A percentile compares a stretch with the other conserved stretches of the same genome.
Evolutionary conservation across 2,797 vertebrate species (phyloP).

Genomic region (Garrulus glandarius): DNA sequence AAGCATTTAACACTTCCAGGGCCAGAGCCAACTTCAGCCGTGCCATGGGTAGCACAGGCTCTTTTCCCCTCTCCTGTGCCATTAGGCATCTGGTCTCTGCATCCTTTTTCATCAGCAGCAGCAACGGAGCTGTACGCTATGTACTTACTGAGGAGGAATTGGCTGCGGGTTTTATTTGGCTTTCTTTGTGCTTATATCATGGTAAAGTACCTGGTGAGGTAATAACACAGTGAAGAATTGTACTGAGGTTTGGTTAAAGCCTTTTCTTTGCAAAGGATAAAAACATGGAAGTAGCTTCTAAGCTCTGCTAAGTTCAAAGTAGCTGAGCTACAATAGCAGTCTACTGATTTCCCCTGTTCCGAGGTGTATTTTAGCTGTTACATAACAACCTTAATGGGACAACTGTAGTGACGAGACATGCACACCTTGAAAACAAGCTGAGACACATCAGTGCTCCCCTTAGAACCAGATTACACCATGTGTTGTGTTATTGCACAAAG

Average conservation of each 20-base stretch:
- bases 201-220: neutral
- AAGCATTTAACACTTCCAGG: slow-evolving; percentile 73
- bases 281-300: neutral
- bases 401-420: neutral
- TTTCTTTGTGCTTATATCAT: neutral
- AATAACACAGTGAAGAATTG: neutral
- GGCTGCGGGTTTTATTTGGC: neutral
- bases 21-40: neutral
- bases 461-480: neutral
- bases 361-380: neutral
- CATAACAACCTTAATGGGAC: neutral
- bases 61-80: neutral
- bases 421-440: neutral
- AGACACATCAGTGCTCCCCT: neutral
- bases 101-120: neutral
- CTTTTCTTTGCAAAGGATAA: neutral
- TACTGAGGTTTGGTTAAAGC: neutral
- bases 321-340: neutral
- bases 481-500: neutral
- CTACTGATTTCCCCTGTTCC: neutral
- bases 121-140: accelerated
- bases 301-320: neutral
- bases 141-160: neutral
- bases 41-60: neutral
- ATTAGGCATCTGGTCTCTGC: neutral